Evolutionary conservation across 2,888 invertebrate species (phyloP).

Genomic region (Drosophila antonietae): DNA sequence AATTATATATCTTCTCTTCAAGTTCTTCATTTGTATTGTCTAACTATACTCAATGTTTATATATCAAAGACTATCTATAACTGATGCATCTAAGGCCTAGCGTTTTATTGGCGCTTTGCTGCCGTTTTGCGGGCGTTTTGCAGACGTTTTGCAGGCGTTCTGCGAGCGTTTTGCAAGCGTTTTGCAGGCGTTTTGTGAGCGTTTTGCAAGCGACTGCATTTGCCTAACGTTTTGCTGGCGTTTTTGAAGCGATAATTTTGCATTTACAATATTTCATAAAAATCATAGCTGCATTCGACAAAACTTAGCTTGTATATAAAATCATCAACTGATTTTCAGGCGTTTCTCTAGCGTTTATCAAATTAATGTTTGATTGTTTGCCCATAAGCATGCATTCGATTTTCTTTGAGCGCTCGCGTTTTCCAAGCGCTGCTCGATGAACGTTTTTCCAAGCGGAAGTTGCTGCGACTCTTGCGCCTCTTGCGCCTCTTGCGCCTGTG

Average conservation of each 20-base stretch:
- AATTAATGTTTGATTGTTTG: constrained; percentile 1
- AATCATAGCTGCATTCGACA: not conserved
- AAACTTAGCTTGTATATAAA: not conserved
- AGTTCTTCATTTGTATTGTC: too few species aligned
- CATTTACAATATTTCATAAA: not conserved
- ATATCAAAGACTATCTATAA: too few species aligned
- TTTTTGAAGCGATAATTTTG: not conserved
- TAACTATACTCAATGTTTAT: too few species aligned
- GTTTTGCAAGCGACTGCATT: not conserved
- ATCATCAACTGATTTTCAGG: too few species aligned
- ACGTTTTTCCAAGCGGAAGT: constrained; percentile 76
- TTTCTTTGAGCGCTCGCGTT: constrained; percentile 9
- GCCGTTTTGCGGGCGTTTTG: not conserved
- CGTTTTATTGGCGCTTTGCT: constrained; percentile 1
- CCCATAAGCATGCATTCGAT: not conserved
- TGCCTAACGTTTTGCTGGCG: not conserved
- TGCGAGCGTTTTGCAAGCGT: not conserved
- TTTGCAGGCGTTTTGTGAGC: too few species aligned
- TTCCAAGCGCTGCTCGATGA: constrained; percentile 22
- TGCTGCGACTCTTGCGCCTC: constrained; percentile 51
- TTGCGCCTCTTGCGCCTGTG: constrained; percentile 49
- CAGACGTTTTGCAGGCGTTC: not conserved
- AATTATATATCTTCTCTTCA: too few species aligned
- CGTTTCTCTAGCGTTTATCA: not conserved
- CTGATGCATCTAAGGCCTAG: not conserved